Evolutionary conservation across 1,140 invertebrate species (phyloP), one percentile per base, ranked within the genome.

Genomic region (Dendrolimus punctatus): DNA sequence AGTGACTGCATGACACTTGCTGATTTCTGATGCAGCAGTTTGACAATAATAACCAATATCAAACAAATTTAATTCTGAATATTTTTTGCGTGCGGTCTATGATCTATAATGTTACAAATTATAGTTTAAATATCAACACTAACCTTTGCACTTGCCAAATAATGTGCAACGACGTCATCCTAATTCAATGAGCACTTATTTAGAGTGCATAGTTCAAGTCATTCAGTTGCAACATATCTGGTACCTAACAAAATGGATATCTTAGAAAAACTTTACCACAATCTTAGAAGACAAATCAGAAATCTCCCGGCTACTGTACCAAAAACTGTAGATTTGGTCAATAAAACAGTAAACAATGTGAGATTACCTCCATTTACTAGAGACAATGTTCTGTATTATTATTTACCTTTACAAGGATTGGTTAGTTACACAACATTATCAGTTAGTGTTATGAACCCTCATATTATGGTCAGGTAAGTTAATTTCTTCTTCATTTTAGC

Each of bases 401-500:
- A 87, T 76, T 69, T 86, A 64, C 85, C 85, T 49, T 58, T 87
- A 50, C 85, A 87, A 81, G 85, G 85, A 38, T 62, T 87, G 45
- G 71, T 80, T 57, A 81, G 82, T 79, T 87, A 88, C 68, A 84
- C 85, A 80, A 81, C 82, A 43, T 71, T 88, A 49, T 87, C 86
- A 54, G 63, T 88, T n/a, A 78, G 76, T 75, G 85, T 88, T 45
- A 87, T 87, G 85, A 85, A 88, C 50, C 86, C 86, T 8, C 76
- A 80, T 64, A 58, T 88, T 52, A 79, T 87, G 74, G 73, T 84
- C 54, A 85, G 86, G 86, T 87, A 68, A 54, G 65, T 43, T 23
- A 23, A 23, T 23, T 23, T 23, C 23, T 23, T 23, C 23, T 23
- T 23, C 23, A 23, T 23, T 23, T 2, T 23, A 23, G 23, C 23